phyloP scores from a whole-genome alignment of 2,797 vertebrate species.

The Prionace glauca region DNA sequence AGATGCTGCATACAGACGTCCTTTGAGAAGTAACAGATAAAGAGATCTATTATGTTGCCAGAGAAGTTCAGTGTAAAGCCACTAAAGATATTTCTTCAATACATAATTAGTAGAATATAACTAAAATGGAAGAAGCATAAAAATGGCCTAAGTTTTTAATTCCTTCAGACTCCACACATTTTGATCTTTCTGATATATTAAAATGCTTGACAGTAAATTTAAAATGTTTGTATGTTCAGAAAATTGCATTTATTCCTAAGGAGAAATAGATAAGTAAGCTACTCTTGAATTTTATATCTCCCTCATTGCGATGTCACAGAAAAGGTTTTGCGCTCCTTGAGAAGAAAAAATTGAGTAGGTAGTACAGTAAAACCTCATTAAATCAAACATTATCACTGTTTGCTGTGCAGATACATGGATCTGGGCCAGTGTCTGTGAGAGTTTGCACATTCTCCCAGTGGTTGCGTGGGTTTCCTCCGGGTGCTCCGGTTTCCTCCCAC shows the following conservation, averaged over 20 bases:
- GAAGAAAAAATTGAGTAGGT: not conserved
- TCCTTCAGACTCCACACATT: not conserved
- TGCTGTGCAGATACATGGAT: too few relatives aligned
- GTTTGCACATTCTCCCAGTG: too few relatives aligned
- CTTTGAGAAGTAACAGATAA: constrained; percentile 95
- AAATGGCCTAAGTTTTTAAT: not conserved
- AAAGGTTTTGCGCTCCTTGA: not conserved
- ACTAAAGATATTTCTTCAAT: constrained; percentile 73
- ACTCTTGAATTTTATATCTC: not conserved
- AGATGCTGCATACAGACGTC: constrained; percentile 94
- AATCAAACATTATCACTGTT: not conserved
- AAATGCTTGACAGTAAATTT: not conserved
- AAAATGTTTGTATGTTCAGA: not conserved
- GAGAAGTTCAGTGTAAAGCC: constrained; percentile 91
- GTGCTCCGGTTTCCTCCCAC: too few relatives aligned
- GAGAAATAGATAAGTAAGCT: not conserved
- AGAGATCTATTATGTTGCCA: constrained; percentile 86
- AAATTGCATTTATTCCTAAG: constrained; percentile 35
- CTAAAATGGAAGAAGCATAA: constrained; percentile 16
- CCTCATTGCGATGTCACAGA: not conserved
- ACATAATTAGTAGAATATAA: not conserved
- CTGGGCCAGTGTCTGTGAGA: too few relatives aligned
- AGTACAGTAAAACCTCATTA: constrained; percentile 30
- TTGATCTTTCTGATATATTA: not conserved
- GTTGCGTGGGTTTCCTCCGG: too few relatives aligned